phyloP scores from a whole-genome alignment of 2,113 vertebrate genomes.

The Tyrannus savana region DNA sequence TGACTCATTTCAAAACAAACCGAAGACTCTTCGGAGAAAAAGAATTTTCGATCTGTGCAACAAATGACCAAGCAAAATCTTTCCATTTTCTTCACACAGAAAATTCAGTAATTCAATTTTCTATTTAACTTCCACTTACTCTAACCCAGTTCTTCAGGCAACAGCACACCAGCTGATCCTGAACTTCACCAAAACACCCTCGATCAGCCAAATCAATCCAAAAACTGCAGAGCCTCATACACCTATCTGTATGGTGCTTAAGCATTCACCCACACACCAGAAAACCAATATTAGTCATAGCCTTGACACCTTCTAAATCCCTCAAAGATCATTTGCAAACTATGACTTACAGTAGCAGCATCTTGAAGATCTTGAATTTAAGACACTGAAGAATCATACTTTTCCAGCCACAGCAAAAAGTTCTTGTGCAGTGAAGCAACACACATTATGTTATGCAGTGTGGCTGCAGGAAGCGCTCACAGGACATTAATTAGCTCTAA shows the following conservation, averaged over 20 bases:
- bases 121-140: background rate
- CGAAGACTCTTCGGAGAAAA: background rate
- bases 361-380: background rate
- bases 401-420: slow-evolving; percentile 19
- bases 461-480: slow-evolving; percentile 38
- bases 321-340: background rate
- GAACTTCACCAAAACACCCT: background rate
- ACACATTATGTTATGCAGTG: background rate
- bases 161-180: background rate
- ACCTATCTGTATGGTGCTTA: background rate
- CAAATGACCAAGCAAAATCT: background rate
- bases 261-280: background rate
- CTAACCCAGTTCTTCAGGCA: background rate
- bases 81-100: background rate
- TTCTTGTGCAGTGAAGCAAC: background rate
- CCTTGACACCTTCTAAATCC: background rate
- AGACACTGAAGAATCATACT: background rate
- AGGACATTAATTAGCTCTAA: slow-evolving; percentile 62
- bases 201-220: background rate
- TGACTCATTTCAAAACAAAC: background rate
- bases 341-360: background rate
- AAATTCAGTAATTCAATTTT: background rate
- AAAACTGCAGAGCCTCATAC: background rate
- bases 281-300: background rate
- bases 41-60: background rate